Evolutionary conservation across 2,797 vertebrate species (phyloP).

Genomic region (Geotrypetes seraphini): DNA sequence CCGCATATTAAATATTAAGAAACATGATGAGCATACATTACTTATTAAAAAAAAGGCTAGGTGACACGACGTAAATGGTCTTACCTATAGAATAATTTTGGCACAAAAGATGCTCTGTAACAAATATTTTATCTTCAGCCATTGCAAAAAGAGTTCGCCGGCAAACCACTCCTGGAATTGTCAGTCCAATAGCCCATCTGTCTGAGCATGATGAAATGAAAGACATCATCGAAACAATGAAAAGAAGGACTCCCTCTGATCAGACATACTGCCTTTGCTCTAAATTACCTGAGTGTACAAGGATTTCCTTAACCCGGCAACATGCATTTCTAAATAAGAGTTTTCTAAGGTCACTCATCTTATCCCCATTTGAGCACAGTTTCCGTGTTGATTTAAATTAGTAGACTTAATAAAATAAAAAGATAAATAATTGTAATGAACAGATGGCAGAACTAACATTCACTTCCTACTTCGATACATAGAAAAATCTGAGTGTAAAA

Average conservation of each 20-base stretch:
- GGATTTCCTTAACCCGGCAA: too few species aligned
- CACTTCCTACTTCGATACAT: not conserved
- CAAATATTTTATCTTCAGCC: not conserved
- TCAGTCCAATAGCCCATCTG: not conserved
- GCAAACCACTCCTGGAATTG: not conserved
- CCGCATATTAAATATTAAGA: too few species aligned
- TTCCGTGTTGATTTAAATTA: not conserved
- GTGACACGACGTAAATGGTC: slow-evolving; percentile 4
- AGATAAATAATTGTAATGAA: slow-evolving; percentile 1
- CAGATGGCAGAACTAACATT: not conserved
- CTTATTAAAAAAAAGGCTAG: too few species aligned
- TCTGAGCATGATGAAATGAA: not conserved
- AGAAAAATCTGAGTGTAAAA: too few species aligned
- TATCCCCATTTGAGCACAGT: not conserved
- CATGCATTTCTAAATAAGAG: too few species aligned
- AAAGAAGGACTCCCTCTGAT: not conserved
- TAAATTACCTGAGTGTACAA: too few species aligned
- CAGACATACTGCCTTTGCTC: not conserved
- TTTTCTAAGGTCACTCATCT: not conserved
- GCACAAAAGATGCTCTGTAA: slow-evolving; percentile 1
- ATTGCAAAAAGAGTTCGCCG: not conserved
- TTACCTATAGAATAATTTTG: not conserved
- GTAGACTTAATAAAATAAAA: not conserved
- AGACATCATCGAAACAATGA: not conserved
- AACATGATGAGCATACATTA: too few species aligned